Evolutionary conservation across 2,113 vertebrate species (phyloP).

Genomic region (Saccopteryx bilineata): DNA sequence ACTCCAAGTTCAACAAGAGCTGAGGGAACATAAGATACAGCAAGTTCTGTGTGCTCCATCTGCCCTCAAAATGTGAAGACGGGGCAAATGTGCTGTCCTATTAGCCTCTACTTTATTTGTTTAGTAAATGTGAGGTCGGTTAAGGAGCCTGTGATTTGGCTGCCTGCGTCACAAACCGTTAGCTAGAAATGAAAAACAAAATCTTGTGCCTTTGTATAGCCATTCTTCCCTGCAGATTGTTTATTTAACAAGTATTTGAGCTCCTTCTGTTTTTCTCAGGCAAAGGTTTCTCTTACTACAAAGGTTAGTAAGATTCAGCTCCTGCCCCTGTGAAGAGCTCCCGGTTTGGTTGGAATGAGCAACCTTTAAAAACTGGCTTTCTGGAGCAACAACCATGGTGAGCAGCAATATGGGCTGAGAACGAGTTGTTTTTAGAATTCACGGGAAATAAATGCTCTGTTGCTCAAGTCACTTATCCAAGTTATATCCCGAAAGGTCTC

Average conservation of each 20-base stretch:
- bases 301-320: slow-evolving; percentile 28
- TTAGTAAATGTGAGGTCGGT: slow-evolving; percentile 34
- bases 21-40: slow-evolving; percentile 45
- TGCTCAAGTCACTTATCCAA: neutral
- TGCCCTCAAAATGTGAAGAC: slow-evolving; percentile 28
- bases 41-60: slow-evolving; percentile 27
- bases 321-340: neutral
- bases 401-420: neutral
- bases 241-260: neutral
- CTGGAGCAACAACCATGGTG: neutral
- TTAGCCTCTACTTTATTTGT: neutral
- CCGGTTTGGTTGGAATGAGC: neutral
- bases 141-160: neutral
- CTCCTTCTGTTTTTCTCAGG: neutral
- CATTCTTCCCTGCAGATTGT: neutral
- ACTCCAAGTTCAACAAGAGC: slow-evolving; percentile 10
- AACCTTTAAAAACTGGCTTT: neutral
- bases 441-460: neutral
- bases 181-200: neutral
- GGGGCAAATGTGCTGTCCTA: neutral
- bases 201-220: neutral
- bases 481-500: neutral
- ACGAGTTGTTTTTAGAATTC: neutral
- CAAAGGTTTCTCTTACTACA: neutral
- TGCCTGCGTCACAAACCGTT: neutral